Evolutionary conservation across 2,797 vertebrate species (phyloP).

Genomic region (Fistularia tabacaria): DNA sequence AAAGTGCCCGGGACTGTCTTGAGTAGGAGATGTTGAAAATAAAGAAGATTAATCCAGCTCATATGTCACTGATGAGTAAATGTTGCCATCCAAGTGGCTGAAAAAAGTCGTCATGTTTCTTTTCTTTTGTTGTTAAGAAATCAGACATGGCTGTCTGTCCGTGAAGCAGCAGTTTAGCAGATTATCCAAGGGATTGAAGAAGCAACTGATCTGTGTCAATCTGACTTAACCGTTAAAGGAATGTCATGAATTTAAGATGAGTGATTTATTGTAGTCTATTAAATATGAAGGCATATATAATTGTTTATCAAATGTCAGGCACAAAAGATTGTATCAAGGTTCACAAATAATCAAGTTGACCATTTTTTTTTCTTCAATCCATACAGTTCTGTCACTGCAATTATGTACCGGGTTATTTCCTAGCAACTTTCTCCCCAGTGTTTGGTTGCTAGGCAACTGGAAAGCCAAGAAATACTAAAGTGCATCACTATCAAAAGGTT

Average conservation of each 20-base stretch:
- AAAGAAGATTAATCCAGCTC: constrained; percentile 23
- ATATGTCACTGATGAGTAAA: constrained; percentile 10
- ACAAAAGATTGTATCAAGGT: no score
- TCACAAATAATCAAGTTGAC: no score
- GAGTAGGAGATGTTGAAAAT: constrained; percentile 32
- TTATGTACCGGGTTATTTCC: not conserved
- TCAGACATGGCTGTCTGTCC: no score
- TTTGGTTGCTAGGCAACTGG: not conserved
- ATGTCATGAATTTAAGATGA: no score
- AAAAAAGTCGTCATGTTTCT: constrained; percentile 3
- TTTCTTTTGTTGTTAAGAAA: not conserved
- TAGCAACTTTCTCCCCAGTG: not conserved
- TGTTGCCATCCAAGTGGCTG: not conserved
- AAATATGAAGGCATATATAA: no score
- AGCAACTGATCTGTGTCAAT: not conserved
- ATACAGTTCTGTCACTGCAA: not conserved
- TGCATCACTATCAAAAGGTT: not conserved
- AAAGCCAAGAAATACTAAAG: not conserved
- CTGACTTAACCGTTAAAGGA: not conserved
- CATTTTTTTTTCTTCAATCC: not conserved
- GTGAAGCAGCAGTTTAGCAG: constrained; percentile 56
- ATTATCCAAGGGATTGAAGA: constrained; percentile 36
- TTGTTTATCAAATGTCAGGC: no score
- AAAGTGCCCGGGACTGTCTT: constrained; percentile 25
- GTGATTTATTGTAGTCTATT: no score